Conservation (phyloP, 2,797 vertebrate species). For the Picus viridis region DNA sequence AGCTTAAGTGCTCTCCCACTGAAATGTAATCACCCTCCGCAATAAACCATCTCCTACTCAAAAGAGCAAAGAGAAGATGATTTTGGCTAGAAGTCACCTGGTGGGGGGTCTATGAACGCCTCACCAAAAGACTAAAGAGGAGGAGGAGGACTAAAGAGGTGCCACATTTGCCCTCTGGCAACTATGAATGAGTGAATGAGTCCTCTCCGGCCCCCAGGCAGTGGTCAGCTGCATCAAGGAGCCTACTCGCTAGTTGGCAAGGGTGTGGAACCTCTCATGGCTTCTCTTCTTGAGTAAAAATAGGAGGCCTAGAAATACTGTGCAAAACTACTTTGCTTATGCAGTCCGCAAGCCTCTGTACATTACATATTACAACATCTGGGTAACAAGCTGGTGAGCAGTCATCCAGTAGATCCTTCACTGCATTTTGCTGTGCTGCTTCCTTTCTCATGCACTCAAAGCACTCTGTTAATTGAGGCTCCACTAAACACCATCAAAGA, state of each 20-base stretch:
- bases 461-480: background rate
- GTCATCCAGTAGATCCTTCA: background rate
- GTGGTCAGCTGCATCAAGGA: background rate
- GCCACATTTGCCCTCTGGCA: background rate
- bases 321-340: background rate
- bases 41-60: background rate
- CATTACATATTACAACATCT: background rate
- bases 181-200: background rate
- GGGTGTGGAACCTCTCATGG: background rate
- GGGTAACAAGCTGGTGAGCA: background rate
- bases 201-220: background rate
- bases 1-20: conserved; percentile 55
- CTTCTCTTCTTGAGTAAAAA: background rate
- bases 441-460: background rate
- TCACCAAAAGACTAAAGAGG: background rate
- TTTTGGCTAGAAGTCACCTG: background rate
- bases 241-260: background rate
- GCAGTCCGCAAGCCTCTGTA: background rate
- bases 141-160: background rate
- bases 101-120: background rate
- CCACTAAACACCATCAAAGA: background rate
- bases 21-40: conserved; percentile 22
- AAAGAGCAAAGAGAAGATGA: background rate
- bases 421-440: accelerated
- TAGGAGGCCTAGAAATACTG: background rate